These are phyloP conservation scores for Cassiopea xamachana DNA, from an alignment of 30 jellyfish, hydroid and myxozoan species.

Conservation along the genomic window DNA sequence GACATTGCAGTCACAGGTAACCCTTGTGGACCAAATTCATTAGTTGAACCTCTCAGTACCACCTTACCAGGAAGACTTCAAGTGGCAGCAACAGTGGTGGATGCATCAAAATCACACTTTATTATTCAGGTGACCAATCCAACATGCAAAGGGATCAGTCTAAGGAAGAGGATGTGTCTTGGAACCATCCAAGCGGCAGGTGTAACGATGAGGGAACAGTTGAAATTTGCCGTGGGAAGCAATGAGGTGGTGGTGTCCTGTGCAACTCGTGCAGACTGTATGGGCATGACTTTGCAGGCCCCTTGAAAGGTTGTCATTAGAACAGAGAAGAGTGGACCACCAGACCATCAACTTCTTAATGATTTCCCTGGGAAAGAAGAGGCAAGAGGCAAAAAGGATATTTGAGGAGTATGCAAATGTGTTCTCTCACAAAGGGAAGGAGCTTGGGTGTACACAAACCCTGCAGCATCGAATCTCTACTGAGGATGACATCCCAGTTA, in stretches of 20 bases:
- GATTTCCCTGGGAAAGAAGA: too few species aligned
- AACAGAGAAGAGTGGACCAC: too few species aligned
- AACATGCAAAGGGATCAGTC: constrained; percentile 7
- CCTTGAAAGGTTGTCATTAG: too few species aligned
- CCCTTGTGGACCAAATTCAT: not conserved
- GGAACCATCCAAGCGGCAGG: constrained; percentile 14
- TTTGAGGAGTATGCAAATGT: too few species aligned
- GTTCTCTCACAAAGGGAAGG: too few species aligned
- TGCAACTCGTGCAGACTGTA: not conserved
- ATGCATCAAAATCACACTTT: not conserved
- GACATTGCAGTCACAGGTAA: not conserved
- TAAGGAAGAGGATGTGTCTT: constrained; percentile 11
- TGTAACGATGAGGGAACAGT: not conserved
- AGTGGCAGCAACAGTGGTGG: too few species aligned
- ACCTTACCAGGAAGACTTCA: not conserved
- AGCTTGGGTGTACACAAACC: too few species aligned
- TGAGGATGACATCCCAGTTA: too few species aligned
- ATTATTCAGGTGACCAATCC: constrained; percentile 2
- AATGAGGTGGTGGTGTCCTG: not conserved
- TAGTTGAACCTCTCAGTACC: not conserved
- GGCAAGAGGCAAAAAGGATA: too few species aligned
- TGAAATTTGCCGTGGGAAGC: not conserved
- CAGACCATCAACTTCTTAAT: too few species aligned
- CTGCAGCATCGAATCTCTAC: too few species aligned
- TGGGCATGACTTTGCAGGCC: too few species aligned